Evolutionary conservation across 2,113 vertebrate genomes (phyloP).

Genomic region (Zosterops borbonicus): DNA sequence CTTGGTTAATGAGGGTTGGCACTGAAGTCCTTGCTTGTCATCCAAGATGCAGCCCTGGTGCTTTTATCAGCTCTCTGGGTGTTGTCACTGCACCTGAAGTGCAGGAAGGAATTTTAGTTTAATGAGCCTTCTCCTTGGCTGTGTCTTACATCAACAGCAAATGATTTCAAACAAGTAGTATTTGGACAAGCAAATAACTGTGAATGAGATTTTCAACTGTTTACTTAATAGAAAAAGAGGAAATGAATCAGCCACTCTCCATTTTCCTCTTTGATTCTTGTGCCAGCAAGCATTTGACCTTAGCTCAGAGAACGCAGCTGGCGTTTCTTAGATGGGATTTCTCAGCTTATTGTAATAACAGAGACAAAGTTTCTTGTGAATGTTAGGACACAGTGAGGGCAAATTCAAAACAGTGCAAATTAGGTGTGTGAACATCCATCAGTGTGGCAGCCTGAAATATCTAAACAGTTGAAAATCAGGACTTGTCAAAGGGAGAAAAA

Average conservation of each 20-base stretch:
- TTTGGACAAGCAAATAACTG: slow-evolving; percentile 22
- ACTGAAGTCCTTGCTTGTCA: slow-evolving; percentile 3
- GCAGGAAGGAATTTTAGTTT: neutral
- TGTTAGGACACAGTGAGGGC: neutral
- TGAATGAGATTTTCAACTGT: slow-evolving; percentile 38
- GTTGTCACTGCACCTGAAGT: neutral
- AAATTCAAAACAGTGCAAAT: neutral
- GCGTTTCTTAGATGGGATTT: neutral
- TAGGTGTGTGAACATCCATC: neutral
- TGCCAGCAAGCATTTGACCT: slow-evolving; percentile 5
- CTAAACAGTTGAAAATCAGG: neutral
- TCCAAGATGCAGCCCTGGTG: neutral
- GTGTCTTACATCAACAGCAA: neutral
- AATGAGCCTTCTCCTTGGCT: slow-evolving; percentile 29
- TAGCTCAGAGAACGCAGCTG: neutral
- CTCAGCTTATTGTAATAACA: neutral
- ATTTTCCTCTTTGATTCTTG: slow-evolving; percentile 13
- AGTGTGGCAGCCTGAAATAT: neutral
- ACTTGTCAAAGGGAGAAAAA: neutral
- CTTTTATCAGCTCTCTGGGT: neutral
- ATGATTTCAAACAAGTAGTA: neutral
- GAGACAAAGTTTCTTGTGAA: neutral
- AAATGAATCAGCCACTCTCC: slow-evolving; percentile 17
- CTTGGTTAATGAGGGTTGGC: neutral
- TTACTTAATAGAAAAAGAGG: neutral